phyloP scores from a whole-genome alignment of 2,113 vertebrate genomes.

The Myocastor coypus region DNA sequence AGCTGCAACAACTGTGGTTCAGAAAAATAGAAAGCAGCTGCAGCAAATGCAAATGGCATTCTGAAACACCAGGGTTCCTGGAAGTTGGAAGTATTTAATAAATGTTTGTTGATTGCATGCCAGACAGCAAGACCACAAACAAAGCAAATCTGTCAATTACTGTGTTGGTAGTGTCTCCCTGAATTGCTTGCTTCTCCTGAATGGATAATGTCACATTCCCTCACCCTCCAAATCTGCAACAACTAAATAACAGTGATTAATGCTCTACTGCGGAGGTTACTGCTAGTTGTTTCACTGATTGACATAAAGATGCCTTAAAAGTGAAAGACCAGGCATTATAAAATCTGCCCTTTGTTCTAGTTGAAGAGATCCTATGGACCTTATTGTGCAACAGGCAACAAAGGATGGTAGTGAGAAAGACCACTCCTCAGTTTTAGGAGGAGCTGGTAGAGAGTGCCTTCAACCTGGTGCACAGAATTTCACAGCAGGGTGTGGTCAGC shows the following conservation, averaged over 20 bases:
- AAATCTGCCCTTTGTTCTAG: conserved; percentile 5
- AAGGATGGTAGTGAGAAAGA: not conserved
- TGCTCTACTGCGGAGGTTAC: not conserved
- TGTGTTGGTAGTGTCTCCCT: not conserved
- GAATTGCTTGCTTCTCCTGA: conserved; percentile 25
- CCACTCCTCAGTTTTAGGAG: not conserved
- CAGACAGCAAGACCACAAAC: not conserved
- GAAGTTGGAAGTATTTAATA: not conserved
- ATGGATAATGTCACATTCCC: not conserved
- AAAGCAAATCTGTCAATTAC: not conserved
- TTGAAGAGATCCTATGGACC: not conserved
- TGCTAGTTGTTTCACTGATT: not conserved
- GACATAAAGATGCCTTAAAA: conserved; percentile 27
- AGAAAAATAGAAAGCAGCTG: not conserved
- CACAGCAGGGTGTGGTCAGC: not conserved
- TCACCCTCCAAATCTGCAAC: not conserved
- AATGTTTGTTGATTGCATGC: not conserved
- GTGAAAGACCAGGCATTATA: not conserved
- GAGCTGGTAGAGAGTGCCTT: not conserved
- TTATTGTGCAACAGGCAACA: conserved; percentile 13
- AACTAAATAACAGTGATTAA: not conserved
- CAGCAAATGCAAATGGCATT: not conserved
- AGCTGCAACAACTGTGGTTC: not conserved
- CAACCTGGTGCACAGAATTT: not conserved
- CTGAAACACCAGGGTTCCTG: not conserved